Conservation (phyloP, 2,888 invertebrate genomes). For the Pherbina coryleti region DNA sequence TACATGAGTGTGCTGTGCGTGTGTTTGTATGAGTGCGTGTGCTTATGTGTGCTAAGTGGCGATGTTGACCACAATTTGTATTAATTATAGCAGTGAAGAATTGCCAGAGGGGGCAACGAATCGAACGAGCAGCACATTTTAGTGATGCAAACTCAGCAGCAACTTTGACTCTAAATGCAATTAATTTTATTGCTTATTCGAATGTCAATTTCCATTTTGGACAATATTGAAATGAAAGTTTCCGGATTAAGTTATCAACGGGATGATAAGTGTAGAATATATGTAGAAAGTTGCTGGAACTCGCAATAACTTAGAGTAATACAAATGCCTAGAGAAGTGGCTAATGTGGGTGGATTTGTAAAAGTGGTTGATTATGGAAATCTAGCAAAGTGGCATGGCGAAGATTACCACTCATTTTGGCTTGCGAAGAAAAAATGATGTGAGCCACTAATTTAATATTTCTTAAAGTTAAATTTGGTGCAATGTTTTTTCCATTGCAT, state of each 20-base stretch:
- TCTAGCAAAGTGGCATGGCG: neutral
- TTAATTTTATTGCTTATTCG: slow-evolving; percentile 52
- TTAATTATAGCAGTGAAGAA: slow-evolving; percentile 50
- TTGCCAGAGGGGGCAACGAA: neutral
- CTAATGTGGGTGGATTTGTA: neutral
- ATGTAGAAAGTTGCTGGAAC: slow-evolving; percentile 19
- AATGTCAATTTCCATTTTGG: slow-evolving; percentile 43
- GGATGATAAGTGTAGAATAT: neutral
- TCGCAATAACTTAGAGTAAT: neutral
- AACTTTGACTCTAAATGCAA: slow-evolving; percentile 47
- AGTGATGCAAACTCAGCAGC: neutral
- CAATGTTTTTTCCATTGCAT: no score
- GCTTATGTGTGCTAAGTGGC: neutral
- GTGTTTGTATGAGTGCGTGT: neutral
- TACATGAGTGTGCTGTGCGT: slow-evolving; percentile 47
- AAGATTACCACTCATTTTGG: no score
- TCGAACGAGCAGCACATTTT: no score
- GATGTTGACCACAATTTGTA: slow-evolving; percentile 51
- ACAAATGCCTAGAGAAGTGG: no score
- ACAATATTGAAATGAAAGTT: slow-evolving; percentile 42
- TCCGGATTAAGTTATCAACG: slow-evolving; percentile 35
- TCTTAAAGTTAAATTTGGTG: no score
- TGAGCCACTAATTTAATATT: no score
- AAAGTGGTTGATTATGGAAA: neutral
- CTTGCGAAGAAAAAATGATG: neutral